Evolutionary conservation across 2,888 invertebrate genomes (phyloP).

Genomic region (Pyrochroa serraticornis): DNA sequence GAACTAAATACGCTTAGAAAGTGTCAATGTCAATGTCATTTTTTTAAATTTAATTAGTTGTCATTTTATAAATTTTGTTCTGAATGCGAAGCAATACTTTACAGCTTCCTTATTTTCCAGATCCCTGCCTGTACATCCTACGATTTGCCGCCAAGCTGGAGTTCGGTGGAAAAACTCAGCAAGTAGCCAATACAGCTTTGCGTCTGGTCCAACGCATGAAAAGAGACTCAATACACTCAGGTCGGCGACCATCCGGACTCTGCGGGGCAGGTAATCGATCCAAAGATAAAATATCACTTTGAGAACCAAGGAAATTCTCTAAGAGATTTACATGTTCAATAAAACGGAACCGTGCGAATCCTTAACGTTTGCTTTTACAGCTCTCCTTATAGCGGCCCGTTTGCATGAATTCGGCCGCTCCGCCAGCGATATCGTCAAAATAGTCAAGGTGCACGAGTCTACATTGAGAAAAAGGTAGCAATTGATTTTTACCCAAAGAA

Average conservation of each 20-base stretch:
- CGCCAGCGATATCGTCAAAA: conserved; percentile 86
- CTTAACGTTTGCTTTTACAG: conserved; percentile 59
- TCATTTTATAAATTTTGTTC: too few relatives aligned
- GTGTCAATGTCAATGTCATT: too few relatives aligned
- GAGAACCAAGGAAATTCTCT: background rate
- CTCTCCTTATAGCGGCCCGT: conserved; percentile 90
- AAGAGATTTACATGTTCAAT: background rate
- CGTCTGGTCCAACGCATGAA: conserved; percentile 97
- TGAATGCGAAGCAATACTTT: background rate
- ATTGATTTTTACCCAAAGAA: background rate
- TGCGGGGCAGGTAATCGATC: conserved; percentile 87
- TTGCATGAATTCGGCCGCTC: conserved; percentile 91
- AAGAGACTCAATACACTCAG: conserved; percentile 95
- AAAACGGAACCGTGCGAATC: background rate
- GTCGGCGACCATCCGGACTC: conserved; percentile 93
- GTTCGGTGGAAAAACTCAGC: conserved; percentile 90
- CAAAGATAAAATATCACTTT: background rate
- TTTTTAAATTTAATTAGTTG: too few relatives aligned
- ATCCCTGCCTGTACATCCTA: conserved; percentile 95
- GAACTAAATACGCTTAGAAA: too few relatives aligned
- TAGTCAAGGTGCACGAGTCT: conserved; percentile 94
- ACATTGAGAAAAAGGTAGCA: conserved; percentile 82
- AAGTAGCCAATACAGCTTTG: conserved; percentile 93
- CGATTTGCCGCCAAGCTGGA: conserved; percentile 93
- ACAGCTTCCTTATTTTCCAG: conserved; percentile 57